A percentile compares a stretch with the other conserved stretches of the same genome.
Conservation (phyloP, 2,888 invertebrate species). For the Therioaphis trifolii region DNA sequence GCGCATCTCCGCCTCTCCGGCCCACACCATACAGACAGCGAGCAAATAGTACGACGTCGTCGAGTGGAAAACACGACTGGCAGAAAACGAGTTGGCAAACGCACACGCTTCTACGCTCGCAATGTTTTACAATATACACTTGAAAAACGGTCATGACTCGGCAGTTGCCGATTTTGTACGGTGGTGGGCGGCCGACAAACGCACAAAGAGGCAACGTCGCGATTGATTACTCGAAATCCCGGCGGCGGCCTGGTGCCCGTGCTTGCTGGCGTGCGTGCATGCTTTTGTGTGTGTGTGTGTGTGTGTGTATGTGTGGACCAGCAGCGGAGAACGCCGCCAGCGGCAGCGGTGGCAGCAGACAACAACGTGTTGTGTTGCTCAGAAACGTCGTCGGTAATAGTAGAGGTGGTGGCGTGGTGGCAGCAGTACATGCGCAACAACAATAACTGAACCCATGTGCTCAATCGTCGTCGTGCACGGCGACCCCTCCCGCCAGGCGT, state of each 20-base stretch:
- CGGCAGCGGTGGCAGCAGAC: slow-evolving; percentile 68
- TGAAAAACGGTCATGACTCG: slow-evolving; percentile 58
- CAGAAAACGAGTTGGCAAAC: slow-evolving; percentile 54
- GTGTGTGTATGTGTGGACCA: slow-evolving; percentile 67
- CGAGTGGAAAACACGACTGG: slow-evolving; percentile 25
- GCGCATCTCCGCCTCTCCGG: background rate
- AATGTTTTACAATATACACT: background rate
- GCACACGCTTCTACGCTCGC: background rate
- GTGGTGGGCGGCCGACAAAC: slow-evolving; percentile 66
- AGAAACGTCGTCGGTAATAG: slow-evolving; percentile 64
- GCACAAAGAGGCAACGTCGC: slow-evolving; percentile 69
- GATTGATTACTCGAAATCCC: slow-evolving; percentile 63
- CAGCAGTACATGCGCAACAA: slow-evolving; percentile 62
- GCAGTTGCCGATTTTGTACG: slow-evolving; percentile 58
- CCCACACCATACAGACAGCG: background rate
- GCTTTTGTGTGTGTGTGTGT: slow-evolving; percentile 65
- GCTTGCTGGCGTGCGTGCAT: slow-evolving; percentile 65
- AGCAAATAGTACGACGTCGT: background rate
- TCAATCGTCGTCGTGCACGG: slow-evolving; percentile 45
- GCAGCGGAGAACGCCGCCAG: slow-evolving; percentile 67
- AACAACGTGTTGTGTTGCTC: slow-evolving; percentile 66
- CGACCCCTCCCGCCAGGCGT: slow-evolving; percentile 55
- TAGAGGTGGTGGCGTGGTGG: slow-evolving; percentile 4
- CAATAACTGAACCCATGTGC: slow-evolving; percentile 63
- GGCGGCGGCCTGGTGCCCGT: slow-evolving; percentile 67